Conservation (phyloP, 1,140 invertebrate species). For the Drosophila busckii region DNA sequence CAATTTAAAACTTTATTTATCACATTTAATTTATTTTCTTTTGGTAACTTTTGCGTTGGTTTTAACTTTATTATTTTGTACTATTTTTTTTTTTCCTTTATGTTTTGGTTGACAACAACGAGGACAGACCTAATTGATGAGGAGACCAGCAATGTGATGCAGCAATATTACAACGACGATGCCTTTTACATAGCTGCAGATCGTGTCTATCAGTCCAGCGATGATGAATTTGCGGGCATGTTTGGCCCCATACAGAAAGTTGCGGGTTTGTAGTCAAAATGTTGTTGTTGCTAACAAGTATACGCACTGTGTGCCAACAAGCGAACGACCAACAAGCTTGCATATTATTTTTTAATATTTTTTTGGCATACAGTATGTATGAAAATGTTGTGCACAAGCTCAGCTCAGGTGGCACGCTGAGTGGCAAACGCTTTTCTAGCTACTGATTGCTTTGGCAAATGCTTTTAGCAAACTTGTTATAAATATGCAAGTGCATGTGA, state of each 20-base stretch:
- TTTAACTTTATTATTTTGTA: constrained; percentile 16
- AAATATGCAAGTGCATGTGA: too few species aligned
- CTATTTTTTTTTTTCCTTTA: constrained; percentile 6
- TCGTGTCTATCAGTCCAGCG: constrained; percentile 71
- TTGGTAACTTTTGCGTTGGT: constrained; percentile 9
- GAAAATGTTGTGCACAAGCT: neutral
- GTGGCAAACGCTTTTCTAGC: constrained; percentile 59
- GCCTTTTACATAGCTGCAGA: constrained; percentile 75
- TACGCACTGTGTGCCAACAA: constrained; percentile 15
- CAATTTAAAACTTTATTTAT: neutral
- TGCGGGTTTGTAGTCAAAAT: constrained; percentile 69
- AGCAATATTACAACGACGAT: constrained; percentile 75
- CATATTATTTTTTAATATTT: constrained; percentile 75
- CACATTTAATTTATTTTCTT: constrained; percentile 14
- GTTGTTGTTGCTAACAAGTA: too few species aligned
- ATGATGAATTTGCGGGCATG: constrained; percentile 76
- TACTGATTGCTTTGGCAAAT: constrained; percentile 70
- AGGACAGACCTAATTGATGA: constrained; percentile 61
- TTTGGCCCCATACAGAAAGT: constrained; percentile 76
- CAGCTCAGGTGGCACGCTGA: constrained; percentile 1
- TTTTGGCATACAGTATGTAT: constrained; percentile 32
- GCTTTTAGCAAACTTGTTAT: too few species aligned
- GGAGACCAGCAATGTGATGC: constrained; percentile 64
- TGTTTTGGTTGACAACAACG: neutral
- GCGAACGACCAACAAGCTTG: constrained; percentile 48